phyloP scores from a whole-genome alignment of 1,140 invertebrate genomes.

The Hyles euphorbiae region DNA sequence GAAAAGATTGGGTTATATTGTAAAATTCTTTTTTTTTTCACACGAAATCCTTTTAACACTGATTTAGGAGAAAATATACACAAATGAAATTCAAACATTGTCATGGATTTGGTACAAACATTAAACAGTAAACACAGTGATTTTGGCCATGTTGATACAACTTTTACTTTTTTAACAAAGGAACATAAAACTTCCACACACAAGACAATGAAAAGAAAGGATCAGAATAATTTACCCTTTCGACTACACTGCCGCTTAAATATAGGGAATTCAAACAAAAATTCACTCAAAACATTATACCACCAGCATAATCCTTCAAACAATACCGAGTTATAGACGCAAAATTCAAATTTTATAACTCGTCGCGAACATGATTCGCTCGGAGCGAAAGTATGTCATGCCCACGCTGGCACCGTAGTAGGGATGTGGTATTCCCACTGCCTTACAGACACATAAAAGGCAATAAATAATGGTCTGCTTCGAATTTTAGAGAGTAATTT shows the following conservation, averaged over 20 bases:
- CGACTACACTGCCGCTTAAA: no score
- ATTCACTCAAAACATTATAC: constrained; percentile 1
- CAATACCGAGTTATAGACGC: constrained; percentile 8
- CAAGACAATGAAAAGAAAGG: no score
- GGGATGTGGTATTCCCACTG: constrained; percentile 39
- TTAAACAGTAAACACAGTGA: no score
- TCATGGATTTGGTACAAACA: no score
- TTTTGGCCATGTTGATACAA: no score
- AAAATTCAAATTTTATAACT: constrained; percentile 22
- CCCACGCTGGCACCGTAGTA: constrained; percentile 28
- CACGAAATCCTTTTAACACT: background rate
- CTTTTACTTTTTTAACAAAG: no score
- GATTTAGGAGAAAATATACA: no score
- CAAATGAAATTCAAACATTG: no score
- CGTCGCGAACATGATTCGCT: constrained; percentile 14
- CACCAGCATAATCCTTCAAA: constrained; percentile 5
- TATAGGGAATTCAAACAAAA: no score
- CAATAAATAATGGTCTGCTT: constrained; percentile 15
- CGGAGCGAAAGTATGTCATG: constrained; percentile 45
- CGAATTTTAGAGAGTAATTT: constrained; percentile 11
- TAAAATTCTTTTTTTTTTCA: background rate
- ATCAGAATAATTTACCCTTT: no score
- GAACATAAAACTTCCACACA: no score
- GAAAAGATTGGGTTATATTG: background rate
- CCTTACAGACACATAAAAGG: constrained; percentile 18